Evolutionary conservation across 2,888 invertebrate species (phyloP).

Genomic region (Dicyrtoma fusca): DNA sequence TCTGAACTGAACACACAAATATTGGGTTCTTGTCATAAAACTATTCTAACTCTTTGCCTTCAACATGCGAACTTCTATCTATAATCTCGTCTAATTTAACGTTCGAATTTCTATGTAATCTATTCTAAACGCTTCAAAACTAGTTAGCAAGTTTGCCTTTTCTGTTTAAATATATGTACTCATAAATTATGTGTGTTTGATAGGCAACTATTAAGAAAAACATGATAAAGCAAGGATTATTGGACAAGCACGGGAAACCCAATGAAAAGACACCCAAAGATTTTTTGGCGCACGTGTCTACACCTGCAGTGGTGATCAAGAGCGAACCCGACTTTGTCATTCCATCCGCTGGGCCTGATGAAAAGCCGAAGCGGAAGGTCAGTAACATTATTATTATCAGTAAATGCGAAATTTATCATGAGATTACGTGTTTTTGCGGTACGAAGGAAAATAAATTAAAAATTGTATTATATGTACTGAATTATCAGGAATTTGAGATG

Average conservation of each 20-base stretch:
- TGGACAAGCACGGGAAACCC: constrained; percentile 94
- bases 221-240: constrained; percentile 83
- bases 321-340: constrained; percentile 46
- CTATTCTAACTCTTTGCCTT: too few relatives aligned
- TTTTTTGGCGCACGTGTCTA: constrained; percentile 76
- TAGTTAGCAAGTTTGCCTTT: too few relatives aligned
- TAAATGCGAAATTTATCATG: too few relatives aligned
- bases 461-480: background rate
- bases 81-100: too few relatives aligned
- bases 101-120: too few relatives aligned
- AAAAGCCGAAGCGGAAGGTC: constrained; percentile 50
- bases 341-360: constrained; percentile 50
- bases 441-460: too few relatives aligned
- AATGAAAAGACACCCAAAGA: constrained; percentile 94
- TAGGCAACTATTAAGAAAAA: constrained; percentile 84
- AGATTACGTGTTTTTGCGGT: too few relatives aligned
- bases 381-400: too few relatives aligned
- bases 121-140: too few relatives aligned
- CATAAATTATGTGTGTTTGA: background rate
- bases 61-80: too few relatives aligned
- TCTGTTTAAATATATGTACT: background rate
- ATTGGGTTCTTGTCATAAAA: too few relatives aligned
- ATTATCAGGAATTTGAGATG: constrained; percentile 21
- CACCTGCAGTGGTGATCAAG: constrained; percentile 62
- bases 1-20: too few relatives aligned